Conservation (phyloP, 2,888 invertebrate genomes). For the Xestia ashworthii region DNA sequence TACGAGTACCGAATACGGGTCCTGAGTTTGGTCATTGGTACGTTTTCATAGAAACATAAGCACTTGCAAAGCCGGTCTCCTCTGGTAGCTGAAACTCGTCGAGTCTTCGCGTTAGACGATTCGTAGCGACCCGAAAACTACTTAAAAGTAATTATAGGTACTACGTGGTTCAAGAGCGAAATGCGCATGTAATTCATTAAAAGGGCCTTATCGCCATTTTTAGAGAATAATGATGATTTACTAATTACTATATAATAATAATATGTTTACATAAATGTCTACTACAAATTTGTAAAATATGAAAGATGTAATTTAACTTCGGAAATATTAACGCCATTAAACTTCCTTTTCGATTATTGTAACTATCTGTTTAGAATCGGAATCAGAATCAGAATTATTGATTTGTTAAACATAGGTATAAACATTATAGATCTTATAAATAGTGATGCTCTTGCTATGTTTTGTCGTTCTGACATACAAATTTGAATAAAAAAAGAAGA, state of each 20-base stretch:
- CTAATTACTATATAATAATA: not conserved
- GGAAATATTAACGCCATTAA: not conserved
- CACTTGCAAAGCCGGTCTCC: not conserved
- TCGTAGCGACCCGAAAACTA: not conserved
- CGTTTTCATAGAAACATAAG: not conserved
- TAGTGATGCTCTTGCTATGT: no score
- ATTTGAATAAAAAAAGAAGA: no score
- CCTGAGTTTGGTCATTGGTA: not conserved
- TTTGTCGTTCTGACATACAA: no score
- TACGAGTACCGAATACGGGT: not conserved
- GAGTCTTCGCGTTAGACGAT: not conserved
- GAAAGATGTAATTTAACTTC: not conserved
- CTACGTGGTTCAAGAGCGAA: not conserved
- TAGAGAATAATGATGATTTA: not conserved
- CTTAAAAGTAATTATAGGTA: no score
- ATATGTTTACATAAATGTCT: not conserved
- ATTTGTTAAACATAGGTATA: no score
- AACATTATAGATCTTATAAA: no score
- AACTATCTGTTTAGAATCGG: not conserved
- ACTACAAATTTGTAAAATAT: not conserved
- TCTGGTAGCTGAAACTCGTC: not conserved
- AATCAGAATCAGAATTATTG: no score
- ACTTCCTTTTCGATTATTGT: not conserved
- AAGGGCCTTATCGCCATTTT: not conserved
- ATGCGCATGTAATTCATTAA: not conserved